Evolutionary conservation across 2,888 invertebrate genomes (phyloP).

Genomic region (Eupithecia insigniata): DNA sequence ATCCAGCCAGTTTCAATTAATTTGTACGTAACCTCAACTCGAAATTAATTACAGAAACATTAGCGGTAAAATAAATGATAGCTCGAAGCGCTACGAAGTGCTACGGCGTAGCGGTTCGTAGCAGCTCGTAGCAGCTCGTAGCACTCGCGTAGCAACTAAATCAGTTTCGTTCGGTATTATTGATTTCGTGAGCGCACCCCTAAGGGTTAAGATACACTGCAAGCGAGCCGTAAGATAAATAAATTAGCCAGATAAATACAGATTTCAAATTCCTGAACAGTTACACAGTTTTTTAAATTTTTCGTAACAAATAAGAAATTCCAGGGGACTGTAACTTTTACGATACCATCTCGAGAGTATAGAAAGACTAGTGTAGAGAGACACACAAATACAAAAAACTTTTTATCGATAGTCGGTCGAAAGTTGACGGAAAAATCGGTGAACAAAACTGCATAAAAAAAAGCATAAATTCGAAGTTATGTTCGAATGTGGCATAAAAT

Average conservation of each 20-base stretch:
- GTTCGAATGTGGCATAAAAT: not conserved
- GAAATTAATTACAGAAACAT: conserved; percentile 31
- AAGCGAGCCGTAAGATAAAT: not conserved
- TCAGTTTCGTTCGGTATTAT: conserved; percentile 56
- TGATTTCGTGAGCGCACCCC: conserved; percentile 56
- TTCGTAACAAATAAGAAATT: not conserved
- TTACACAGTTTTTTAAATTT: too few species aligned
- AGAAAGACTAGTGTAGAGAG: too few species aligned
- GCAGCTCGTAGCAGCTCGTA: conserved; percentile 41
- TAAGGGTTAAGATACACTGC: conserved; percentile 11
- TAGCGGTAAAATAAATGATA: conserved; percentile 34
- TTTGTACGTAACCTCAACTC: conserved; percentile 24
- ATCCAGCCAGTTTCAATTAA: conserved; percentile 23
- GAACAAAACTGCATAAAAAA: not conserved
- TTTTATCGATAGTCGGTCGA: not conserved
- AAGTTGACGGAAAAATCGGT: not conserved
- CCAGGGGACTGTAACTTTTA: not conserved
- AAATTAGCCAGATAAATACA: not conserved
- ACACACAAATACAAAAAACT: too few species aligned
- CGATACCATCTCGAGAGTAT: not conserved
- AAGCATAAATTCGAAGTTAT: too few species aligned
- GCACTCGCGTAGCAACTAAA: conserved; percentile 49
- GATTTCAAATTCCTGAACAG: not conserved
- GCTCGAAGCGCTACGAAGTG: conserved; percentile 39
- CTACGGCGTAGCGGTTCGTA: conserved; percentile 45